Evolutionary conservation across 2,888 invertebrate species (phyloP), one percentile per base, ranked within the genome.

Genomic region (Drosophila pseudotakahashii): DNA sequence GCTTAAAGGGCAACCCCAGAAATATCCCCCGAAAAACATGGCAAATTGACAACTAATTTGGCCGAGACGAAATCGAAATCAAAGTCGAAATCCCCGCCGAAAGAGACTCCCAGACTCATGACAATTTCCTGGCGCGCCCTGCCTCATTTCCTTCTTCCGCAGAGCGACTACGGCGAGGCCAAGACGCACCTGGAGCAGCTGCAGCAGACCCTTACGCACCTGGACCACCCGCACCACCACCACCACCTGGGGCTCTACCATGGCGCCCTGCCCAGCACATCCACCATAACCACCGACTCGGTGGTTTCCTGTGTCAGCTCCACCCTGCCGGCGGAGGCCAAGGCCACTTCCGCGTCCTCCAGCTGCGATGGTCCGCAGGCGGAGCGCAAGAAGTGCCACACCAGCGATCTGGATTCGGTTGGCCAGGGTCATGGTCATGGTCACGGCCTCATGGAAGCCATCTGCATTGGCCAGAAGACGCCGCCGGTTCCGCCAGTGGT

Each of bases 71-170:
- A 36, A 48, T 34, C 53, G 42, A 42, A 42, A 42, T 34, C 53
- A 19, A 42, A 42, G 23, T 34, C 47, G 42, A 42, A 30, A 26
- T 14, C 41, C 48, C 45, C 52, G 52, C 58, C 58, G 11, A n/a
- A 51, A 45, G 16, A 50, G 34, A 26, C 26, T 26, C 26, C 61
- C 75, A 63, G 75, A 78, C 82, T 90, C 75, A 80, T 78, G 75
- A 78, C 76, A 83, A 91, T 91, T 90, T 91, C 91, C 91, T 90
- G 90, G 76, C 79, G 88, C 69, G 89, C 80, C 90, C 87, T 84
- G 89, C 73, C 79, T 87, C 79, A 91, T 90, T 91, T 91, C 91
- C 91, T 89, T 74, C 75, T 57, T 58, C 36, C 39, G 61, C 75
- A 85, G 84, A 89, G 76, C 58, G 84, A 85, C 75, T 85, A 89